Evolutionary conservation across 2,113 vertebrate genomes (phyloP).

Genomic region (Dicaeum eximium): DNA sequence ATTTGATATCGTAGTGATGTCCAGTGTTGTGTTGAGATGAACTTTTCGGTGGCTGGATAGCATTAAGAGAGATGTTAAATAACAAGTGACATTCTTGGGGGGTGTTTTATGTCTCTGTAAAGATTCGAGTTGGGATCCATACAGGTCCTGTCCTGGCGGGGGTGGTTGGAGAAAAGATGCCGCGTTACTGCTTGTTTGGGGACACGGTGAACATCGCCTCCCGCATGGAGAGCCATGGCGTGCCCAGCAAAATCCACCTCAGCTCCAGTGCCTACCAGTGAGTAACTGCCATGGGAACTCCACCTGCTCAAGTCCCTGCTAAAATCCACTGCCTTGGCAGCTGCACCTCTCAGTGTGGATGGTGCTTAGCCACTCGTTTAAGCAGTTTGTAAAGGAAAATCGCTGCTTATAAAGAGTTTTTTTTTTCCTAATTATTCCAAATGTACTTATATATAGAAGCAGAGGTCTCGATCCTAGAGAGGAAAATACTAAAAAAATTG

Average conservation of each 20-base stretch:
- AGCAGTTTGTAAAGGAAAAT: not conserved
- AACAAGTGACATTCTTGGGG: not conserved
- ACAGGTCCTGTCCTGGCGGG: conserved; percentile 72
- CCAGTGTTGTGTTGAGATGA: not conserved
- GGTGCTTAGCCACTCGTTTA: not conserved
- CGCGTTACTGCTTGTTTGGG: conserved; percentile 77
- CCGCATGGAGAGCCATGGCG: conserved; percentile 74
- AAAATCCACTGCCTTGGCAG: not conserved
- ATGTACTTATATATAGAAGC: not conserved
- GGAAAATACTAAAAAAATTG: not conserved
- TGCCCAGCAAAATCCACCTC: conserved; percentile 73
- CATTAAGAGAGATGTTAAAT: not conserved
- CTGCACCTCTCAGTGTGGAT: not conserved
- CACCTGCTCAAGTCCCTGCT: not conserved
- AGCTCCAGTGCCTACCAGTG: conserved; percentile 70
- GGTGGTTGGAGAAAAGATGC: conserved; percentile 80
- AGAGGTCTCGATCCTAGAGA: not conserved
- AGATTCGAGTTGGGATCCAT: conserved; percentile 77
- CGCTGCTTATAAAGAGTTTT: not conserved
- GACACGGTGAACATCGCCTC: conserved; percentile 78
- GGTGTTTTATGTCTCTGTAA: conserved; percentile 38
- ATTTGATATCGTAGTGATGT: not conserved
- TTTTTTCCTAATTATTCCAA: not conserved
- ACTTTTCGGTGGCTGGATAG: not conserved
- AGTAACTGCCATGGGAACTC: not conserved